Conservation (phyloP, 1,140 invertebrate genomes). For the Anastatus disparis region DNA sequence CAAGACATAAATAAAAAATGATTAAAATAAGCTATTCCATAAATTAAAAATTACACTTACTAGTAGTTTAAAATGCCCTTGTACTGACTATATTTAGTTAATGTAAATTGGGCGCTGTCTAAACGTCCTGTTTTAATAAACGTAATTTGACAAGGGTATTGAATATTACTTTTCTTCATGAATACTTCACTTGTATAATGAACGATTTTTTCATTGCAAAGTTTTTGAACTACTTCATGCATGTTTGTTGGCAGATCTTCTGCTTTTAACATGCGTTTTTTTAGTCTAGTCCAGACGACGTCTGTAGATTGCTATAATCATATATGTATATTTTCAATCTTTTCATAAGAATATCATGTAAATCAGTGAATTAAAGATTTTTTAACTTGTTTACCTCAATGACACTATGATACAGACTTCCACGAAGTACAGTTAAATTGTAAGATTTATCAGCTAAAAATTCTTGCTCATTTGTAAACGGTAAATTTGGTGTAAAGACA, state of each 20-base stretch:
- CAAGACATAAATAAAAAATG: background rate
- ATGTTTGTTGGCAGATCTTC: conserved; percentile 20
- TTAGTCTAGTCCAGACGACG: too few species aligned
- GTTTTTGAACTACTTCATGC: conserved; percentile 21
- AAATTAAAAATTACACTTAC: too few species aligned
- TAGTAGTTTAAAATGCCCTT: conserved; percentile 35
- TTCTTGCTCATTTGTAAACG: conserved; percentile 42
- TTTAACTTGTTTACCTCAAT: conserved; percentile 31
- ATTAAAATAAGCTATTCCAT: too few species aligned
- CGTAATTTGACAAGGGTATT: conserved; percentile 39
- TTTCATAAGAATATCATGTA: too few species aligned
- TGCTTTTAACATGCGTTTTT: background rate
- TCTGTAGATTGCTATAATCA: too few species aligned
- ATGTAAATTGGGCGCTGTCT: conserved; percentile 10
- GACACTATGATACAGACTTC: conserved; percentile 11
- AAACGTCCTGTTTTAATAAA: conserved; percentile 27
- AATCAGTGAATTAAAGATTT: too few species aligned
- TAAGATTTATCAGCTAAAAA: conserved; percentile 45
- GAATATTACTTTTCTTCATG: background rate
- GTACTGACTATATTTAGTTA: conserved; percentile 38
- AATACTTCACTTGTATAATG: conserved; percentile 33
- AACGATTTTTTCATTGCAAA: conserved; percentile 45
- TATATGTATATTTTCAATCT: too few species aligned
- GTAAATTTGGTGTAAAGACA: conserved; percentile 31
- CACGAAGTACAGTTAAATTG: conserved; percentile 31